These are phyloP conservation scores for Lasioglossum villosulum DNA, from an alignment of 2,888 invertebrate species.

Conservation along the genomic window DNA sequence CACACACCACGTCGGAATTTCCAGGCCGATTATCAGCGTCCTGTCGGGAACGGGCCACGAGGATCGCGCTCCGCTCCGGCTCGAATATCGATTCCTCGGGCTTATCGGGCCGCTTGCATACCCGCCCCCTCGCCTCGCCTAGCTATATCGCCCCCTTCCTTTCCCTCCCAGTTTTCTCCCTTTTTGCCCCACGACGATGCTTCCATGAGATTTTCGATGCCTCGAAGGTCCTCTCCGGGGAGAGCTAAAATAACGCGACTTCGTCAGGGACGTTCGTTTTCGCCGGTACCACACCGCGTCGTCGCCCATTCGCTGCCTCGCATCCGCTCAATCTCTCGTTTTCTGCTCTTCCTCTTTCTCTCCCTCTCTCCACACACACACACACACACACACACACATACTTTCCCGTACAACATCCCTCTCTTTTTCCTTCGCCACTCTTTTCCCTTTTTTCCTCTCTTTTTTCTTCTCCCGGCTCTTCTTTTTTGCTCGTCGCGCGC, in stretches of 20 bases:
- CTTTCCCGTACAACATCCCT: neutral
- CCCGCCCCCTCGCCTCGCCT: conserved; percentile 46
- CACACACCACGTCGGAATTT: conserved; percentile 52
- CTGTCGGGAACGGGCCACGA: conserved; percentile 65
- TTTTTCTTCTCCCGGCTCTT: neutral
- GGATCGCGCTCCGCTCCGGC: conserved; percentile 56
- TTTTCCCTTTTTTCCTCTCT: neutral
- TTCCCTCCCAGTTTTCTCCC: neutral
- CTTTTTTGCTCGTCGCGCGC: conserved; percentile 33
- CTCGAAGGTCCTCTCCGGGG: conserved; percentile 66
- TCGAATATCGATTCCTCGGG: conserved; percentile 68
- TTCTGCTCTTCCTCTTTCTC: neutral
- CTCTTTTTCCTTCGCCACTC: neutral
- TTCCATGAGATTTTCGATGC: conserved; percentile 67
- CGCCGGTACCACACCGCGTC: conserved; percentile 20
- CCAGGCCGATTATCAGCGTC: conserved; percentile 63
- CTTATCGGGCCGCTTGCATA: conserved; percentile 68
- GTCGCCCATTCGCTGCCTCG: conserved; percentile 6
- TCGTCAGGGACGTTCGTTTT: conserved; percentile 67
- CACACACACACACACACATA: neutral
- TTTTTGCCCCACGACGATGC: conserved; percentile 51
- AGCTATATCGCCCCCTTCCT: conserved; percentile 10
- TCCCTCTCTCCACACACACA: neutral
- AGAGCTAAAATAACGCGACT: conserved; percentile 70
- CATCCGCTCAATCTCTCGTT: conserved; percentile 13